Conservation (phyloP, 1,140 invertebrate species). For the Aphis craccivora region DNA sequence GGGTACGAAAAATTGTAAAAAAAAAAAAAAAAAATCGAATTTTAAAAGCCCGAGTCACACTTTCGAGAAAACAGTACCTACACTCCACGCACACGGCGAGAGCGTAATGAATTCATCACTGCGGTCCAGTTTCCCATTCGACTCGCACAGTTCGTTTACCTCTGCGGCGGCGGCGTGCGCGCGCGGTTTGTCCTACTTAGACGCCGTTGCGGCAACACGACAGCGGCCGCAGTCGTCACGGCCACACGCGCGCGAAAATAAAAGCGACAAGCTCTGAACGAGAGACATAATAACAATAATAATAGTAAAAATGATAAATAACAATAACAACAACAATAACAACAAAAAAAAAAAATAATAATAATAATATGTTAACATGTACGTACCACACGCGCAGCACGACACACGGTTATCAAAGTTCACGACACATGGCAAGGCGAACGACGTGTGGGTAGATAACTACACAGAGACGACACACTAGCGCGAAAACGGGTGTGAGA, state of each 20-base stretch:
- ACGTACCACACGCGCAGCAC: conserved; percentile 9
- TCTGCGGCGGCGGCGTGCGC: conserved; percentile 34
- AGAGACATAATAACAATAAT: background rate
- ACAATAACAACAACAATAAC: background rate
- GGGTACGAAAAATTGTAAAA: background rate
- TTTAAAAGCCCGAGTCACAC: background rate
- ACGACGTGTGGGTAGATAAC: background rate
- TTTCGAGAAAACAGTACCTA: conserved; percentile 4
- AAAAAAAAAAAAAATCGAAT: background rate
- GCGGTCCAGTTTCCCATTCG: conserved; percentile 42
- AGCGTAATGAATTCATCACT: conserved; percentile 23
- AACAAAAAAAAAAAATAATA: background rate
- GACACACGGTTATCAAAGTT: background rate
- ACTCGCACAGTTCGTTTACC: conserved; percentile 56
- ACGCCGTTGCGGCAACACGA: conserved; percentile 26
- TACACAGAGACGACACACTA: background rate
- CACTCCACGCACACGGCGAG: background rate
- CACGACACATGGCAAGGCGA: background rate
- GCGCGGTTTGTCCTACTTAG: conserved; percentile 51
- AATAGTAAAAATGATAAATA: background rate
- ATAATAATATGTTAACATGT: background rate
- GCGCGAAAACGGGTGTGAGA: too few species aligned
- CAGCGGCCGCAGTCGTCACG: conserved; percentile 44
- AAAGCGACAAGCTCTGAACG: background rate
- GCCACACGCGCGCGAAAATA: conserved; percentile 3